Conservation (phyloP, 2,797 vertebrate species). For the Caiman crocodilus region DNA sequence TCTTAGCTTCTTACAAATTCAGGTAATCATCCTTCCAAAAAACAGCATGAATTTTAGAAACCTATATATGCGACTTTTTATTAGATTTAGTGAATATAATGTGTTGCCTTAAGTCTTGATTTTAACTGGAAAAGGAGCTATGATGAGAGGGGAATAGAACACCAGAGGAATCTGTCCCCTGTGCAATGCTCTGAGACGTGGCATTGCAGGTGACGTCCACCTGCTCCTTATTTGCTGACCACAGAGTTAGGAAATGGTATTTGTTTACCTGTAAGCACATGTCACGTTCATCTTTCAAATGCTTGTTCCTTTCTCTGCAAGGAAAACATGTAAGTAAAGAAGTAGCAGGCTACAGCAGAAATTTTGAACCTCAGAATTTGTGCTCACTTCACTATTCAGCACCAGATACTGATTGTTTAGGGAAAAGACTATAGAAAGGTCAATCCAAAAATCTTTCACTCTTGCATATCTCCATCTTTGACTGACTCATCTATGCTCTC, state of each 20-base stretch:
- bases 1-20: not conserved
- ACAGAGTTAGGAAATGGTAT: not conserved
- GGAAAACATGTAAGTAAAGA: constrained; percentile 17
- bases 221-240: not conserved
- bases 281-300: constrained; percentile 92
- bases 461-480: not conserved
- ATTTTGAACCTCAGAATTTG: not conserved
- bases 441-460: not conserved
- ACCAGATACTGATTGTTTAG: not conserved
- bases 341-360: not conserved
- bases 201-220: not conserved
- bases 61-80: not conserved
- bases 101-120: not conserved
- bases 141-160: not conserved
- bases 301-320: constrained; percentile 94
- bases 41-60: not conserved
- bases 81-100: not conserved
- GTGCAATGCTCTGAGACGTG: not conserved
- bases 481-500: constrained; percentile 25
- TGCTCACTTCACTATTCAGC: not conserved
- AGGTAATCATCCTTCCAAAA: not conserved
- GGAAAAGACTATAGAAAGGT: not conserved
- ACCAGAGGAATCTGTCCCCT: not conserved
- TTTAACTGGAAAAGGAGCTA: not conserved
- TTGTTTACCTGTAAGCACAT: constrained; percentile 86